Base-by-base conservation (phyloP, 2,113 vertebrate genomes). In the Cochlearius cochlearius region DNA sequence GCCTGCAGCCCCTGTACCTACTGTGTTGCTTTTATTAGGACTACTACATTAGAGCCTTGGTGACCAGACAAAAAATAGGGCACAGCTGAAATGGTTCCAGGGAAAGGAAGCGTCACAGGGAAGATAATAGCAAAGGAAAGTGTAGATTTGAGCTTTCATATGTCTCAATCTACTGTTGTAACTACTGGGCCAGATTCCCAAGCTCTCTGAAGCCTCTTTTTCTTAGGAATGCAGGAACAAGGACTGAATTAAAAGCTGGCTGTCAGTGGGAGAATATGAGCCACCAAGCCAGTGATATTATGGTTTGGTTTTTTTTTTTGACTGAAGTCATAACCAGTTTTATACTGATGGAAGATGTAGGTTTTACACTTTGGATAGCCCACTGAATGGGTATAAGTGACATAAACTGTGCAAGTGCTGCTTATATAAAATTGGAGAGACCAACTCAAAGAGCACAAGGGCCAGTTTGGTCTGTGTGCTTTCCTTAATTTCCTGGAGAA, bases 11-110 rank as follows among this genome's bases (percentile, higher is more conserved):
- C 2, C 81, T 85, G 69, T 71, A 82, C 96, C 94, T 91, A 96
- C 93, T 93, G 87, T 68, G 96, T 68, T 95, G 66, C 94, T 96
- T 95, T 93, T 97, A 94, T 96, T 97, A 94, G 93, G 77, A 82
- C 84, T 87, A 53, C 95, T 91, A 90, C 90, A 58, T 96, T 75
- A 85, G 64, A 95, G 77, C 73, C 7, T 34, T 75, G 87, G 92
- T 96, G 96, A 93, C 92, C 78, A 77, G 88, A 47, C 45, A 30
- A 90, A 90, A 97, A 95, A 73, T 88, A 96, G 90, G 73, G 66
- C 88, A 93, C 38, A 92, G 77, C 82, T 96, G 89, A 92, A 93
- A 72, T 18, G 30, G 45, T 86, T 93, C 62, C 85, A 94, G 78
- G 63, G 81, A 95, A 82, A 93, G 47, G 45, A 85, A 69, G 34